phyloP scores from a whole-genome alignment of 2,797 vertebrate genomes.

The Peromyscus aztecus region DNA sequence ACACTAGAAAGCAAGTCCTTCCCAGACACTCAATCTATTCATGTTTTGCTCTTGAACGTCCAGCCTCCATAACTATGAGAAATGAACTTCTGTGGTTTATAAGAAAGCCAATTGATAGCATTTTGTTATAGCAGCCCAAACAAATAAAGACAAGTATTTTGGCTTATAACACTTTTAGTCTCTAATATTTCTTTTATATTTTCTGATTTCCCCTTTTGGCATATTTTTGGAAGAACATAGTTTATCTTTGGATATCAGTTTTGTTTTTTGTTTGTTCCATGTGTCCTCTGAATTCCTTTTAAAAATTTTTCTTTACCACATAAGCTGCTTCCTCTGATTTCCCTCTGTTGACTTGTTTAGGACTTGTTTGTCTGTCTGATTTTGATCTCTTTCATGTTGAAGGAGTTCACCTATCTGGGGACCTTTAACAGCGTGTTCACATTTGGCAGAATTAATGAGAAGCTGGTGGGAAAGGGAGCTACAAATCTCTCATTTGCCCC shows the following conservation, averaged over 20 bases:
- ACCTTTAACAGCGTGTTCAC: background rate
- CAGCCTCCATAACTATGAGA: background rate
- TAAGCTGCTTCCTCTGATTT: background rate
- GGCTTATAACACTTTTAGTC: background rate
- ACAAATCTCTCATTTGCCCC: background rate
- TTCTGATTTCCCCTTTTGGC: background rate
- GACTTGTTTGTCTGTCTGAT: background rate
- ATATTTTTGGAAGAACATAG: conserved; percentile 16
- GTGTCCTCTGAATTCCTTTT: background rate
- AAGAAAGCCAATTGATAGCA: background rate
- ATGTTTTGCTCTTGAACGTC: background rate
- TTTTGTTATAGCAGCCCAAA: background rate
- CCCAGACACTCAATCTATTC: background rate
- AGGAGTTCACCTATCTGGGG: background rate
- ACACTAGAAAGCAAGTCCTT: background rate
- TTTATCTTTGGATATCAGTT: background rate
- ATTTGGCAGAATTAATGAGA: background rate
- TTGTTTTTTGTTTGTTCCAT: background rate
- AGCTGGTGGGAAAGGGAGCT: background rate
- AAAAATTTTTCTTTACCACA: background rate
- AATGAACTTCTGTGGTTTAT: background rate
- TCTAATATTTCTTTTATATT: background rate
- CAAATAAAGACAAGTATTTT: background rate
- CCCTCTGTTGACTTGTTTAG: background rate
- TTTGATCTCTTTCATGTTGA: background rate